Base-by-base conservation (phyloP, 2,797 vertebrate genomes). In the Novumbra hubbsi region DNA sequence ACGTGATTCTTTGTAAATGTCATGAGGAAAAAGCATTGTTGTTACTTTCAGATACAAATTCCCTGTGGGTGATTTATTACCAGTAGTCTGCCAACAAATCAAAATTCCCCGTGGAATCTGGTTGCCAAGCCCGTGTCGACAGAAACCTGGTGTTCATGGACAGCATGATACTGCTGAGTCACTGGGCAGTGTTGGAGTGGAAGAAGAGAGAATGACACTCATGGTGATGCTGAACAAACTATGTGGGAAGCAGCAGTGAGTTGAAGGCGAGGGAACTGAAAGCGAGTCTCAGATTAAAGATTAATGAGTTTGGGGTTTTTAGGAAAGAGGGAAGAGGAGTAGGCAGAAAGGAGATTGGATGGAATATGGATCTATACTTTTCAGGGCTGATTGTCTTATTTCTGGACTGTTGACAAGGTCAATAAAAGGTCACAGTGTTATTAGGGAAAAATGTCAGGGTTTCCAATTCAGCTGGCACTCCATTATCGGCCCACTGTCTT, bases 241-340 rank as follows among this genome's bases (percentile, higher is more conserved):
- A 49, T 73, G 64, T 72, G 68, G 50, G 63, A 50, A 11, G 19
- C 55, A 11, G 27, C 55, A 50, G 57, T 50, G 65, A 83, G 72
- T 76, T 77, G 3, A 50, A 62, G 14, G n/a, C 4, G 24, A 14
- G 41, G 66, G 21, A 41, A 3, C 32, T 8, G 65, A 52, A 21
- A 73, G 63, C 50, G 65, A 80, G 71, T 68, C 30, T 30, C 78
- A 70, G 60, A 81, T 76, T 66, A 83, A 82, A 3, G 72, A 82
- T 70, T 69, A 80, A 76, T 82, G 63, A 50, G 71, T 50, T 78
- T 66, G 3, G 77, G 21, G 19, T 45, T 6, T n/a, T 41, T 5
- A 68, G 21, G 32, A 34, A 67, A 17, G 30, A 19, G 9, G 17
- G 30, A 11, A 28, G 7, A 30, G 16, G 28, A 19, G 30, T 6